Evolutionary conservation across 1,140 invertebrate genomes (phyloP).

Genomic region (Zaprionus kolodkinae): DNA sequence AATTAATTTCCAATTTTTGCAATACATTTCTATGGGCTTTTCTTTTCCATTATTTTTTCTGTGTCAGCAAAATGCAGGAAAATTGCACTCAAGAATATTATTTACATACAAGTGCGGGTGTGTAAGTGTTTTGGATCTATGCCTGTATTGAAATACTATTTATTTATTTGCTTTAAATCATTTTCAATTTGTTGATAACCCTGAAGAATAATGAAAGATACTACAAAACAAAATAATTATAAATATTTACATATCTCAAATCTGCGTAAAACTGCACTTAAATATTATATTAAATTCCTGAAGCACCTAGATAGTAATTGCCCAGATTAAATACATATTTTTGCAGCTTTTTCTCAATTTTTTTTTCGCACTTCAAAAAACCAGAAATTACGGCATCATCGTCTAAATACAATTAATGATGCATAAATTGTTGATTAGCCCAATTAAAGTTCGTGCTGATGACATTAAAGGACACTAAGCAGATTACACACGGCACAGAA

Average conservation of each 20-base stretch:
- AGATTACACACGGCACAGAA: conserved; percentile 43
- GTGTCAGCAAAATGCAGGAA: conserved; percentile 17
- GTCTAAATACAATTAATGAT: conserved; percentile 52
- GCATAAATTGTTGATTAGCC: conserved; percentile 62
- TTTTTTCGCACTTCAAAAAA: neutral
- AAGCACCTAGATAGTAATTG: neutral
- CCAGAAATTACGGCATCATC: conserved; percentile 22
- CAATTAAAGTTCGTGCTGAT: conserved; percentile 49
- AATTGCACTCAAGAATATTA: conserved; percentile 7
- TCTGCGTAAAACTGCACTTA: neutral
- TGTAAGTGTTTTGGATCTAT: neutral
- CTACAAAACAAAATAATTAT: neutral
- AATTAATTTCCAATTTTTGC: conserved; percentile 44
- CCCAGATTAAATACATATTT: neutral
- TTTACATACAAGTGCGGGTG: neutral
- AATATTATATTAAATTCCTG: neutral
- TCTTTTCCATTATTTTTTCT: neutral
- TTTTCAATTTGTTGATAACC: neutral
- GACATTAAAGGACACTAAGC: conserved; percentile 56
- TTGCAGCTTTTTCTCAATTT: neutral
- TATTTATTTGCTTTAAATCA: neutral
- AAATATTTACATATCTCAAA: neutral
- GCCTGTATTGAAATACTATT: neutral
- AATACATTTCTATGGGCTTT: conserved; percentile 7
- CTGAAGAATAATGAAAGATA: neutral